A percentile compares a stretch with the other conserved stretches of the same genome.
Conservation (phyloP, 2,797 vertebrate genomes). For the Rhabdomys pumilio region DNA sequence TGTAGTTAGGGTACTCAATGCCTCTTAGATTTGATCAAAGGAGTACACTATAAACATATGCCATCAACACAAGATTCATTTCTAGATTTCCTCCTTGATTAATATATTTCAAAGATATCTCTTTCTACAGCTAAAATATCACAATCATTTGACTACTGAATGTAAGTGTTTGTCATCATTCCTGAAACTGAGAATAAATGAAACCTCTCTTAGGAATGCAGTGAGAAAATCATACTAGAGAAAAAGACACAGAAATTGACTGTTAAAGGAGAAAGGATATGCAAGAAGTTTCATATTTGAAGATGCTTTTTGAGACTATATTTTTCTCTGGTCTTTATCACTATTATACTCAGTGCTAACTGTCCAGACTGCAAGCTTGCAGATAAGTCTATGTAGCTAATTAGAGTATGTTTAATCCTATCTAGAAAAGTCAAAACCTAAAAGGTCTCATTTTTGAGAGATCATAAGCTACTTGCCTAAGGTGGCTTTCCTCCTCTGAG, state of each 20-base stretch:
- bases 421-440: not conserved
- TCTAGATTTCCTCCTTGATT: not conserved
- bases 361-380: no score
- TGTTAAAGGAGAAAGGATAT: not conserved
- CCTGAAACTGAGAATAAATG: not conserved
- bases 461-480: not conserved
- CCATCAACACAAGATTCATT: not conserved
- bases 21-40: not conserved
- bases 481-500: not conserved
- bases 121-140: not conserved
- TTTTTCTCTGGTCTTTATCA: no score
- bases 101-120: conserved; percentile 31
- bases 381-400: not conserved
- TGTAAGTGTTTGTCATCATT: not conserved
- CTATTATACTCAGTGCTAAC: no score
- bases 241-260: not conserved
- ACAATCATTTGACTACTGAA: not conserved
- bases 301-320: no score
- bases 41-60: not conserved
- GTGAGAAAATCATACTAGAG: not conserved
- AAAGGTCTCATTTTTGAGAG: not conserved
- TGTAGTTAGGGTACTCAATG: not conserved
- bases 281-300: not conserved
- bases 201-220: not conserved
- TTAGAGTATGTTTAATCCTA: not conserved